Evolutionary conservation across 2,797 vertebrate species (phyloP).

Genomic region (Muscicapa striata): DNA sequence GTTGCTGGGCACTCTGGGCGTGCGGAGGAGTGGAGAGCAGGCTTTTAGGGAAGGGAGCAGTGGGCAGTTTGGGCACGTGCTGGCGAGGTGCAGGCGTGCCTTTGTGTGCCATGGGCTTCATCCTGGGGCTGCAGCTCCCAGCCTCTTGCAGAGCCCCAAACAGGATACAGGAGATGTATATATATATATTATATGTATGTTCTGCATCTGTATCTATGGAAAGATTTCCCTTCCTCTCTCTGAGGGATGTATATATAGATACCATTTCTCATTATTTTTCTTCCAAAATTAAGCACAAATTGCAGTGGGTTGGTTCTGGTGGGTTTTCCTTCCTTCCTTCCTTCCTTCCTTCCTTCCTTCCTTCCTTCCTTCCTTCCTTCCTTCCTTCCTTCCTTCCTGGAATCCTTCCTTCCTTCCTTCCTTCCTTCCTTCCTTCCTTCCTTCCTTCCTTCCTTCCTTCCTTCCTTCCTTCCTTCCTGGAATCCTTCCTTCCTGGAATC

Average conservation of each 20-base stretch:
- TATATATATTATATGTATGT: neutral
- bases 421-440: too few species aligned
- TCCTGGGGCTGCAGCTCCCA: neutral
- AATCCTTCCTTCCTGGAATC: too few species aligned
- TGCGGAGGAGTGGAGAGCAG: neutral
- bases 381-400: too few species aligned
- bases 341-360: too few species aligned
- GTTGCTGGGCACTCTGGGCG: neutral
- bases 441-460: too few species aligned
- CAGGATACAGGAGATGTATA: neutral
- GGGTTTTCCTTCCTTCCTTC: neutral
- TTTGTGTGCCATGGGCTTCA: rapidly evolving
- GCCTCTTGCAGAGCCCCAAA: neutral
- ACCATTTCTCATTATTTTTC: neutral
- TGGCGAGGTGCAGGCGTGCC: rapidly evolving
- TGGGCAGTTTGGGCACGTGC: neutral
- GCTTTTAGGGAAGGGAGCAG: neutral
- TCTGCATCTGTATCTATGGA: neutral
- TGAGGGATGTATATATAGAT: neutral
- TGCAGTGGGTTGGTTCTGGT: neutral
- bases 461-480: too few species aligned
- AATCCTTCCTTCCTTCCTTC: too few species aligned
- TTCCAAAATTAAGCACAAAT: neutral
- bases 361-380: too few species aligned
- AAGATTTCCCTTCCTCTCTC: neutral